Evolutionary conservation across 2,888 invertebrate genomes (phyloP), one percentile per base, ranked within the genome.

Genomic region (Hydropsyche betteni): DNA sequence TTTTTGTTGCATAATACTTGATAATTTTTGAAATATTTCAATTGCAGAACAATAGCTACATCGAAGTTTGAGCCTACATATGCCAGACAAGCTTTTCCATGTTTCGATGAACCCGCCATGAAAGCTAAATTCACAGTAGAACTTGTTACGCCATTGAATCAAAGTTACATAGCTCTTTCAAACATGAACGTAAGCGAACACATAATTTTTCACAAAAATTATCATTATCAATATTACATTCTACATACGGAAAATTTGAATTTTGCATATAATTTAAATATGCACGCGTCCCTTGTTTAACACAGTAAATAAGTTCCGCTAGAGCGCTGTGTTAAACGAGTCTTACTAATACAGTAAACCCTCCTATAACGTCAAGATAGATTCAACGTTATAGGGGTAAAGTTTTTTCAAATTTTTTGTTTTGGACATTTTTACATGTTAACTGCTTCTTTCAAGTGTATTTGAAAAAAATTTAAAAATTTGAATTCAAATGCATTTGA

Each of bases 1-100:
- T 51, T 51, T 12, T n/a, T n/a, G n/a, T n/a, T 51, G 51, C 1
- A 51, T 2, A 51, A 51, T 51, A n/a, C n/a, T n/a, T n/a, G n/a
- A n/a, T n/a, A n/a, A n/a, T n/a, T n/a, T n/a, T n/a, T 24, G 24
- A 24, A 24, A 24, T 24, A 24, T 64, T 33, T 24, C 24, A 64
- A 44, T 88, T 88, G 51, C 83, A 96, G 95, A 81, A 87, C 87
- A 76, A 92, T 97, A 83, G 95, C 95, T 5, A 94, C 96, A 0
- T 94, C 96, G 10, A 97, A 98, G 85, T 97, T 98, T 82, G 96
- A 98, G 83, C 97, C 98, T 0, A 97, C 97, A 0, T 95, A 95
- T 84, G 97, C 98, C 0, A 90, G 98, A 36, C 91, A 93, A 85
- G 94, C 97, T 0, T 98, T 96, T 83, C 98, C 98, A 0, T 98